Evolutionary conservation across 2,113 vertebrate genomes (phyloP).

Genomic region (Mellivora capensis): DNA sequence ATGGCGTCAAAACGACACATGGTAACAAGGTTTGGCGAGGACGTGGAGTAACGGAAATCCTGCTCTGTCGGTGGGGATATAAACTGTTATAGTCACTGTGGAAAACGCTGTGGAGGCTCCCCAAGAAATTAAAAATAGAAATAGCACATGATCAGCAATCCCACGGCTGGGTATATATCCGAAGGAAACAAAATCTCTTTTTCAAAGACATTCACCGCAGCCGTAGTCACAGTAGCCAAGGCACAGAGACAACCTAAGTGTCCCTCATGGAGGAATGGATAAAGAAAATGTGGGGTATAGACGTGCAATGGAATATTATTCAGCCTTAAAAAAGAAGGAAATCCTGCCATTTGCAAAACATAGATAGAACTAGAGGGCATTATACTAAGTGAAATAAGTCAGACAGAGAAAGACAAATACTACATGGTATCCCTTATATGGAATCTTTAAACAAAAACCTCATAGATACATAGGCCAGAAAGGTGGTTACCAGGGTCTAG

Average conservation of each 20-base stretch:
- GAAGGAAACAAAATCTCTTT: not conserved
- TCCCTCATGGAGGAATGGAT: not conserved
- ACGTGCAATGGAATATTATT: not conserved
- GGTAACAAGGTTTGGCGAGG: not conserved
- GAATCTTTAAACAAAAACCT: not conserved
- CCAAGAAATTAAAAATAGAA: not conserved
- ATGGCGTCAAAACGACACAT: not conserved
- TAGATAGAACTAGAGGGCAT: not conserved
- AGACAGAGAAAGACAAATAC: not conserved
- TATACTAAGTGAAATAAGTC: not conserved
- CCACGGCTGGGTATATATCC: not conserved
- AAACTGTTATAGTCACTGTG: not conserved
- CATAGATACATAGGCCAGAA: not conserved
- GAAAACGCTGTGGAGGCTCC: not conserved
- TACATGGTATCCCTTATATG: not conserved
- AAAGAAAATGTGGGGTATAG: not conserved
- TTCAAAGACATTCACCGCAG: not conserved
- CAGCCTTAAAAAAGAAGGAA: not conserved
- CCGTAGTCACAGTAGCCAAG: not conserved
- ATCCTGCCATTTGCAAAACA: not conserved
- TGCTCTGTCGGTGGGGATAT: too few species aligned
- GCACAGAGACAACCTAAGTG: not conserved
- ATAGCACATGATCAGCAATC: not conserved
- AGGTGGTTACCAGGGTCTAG: not conserved
- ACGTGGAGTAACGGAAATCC: not conserved